Conservation (phyloP, 2,888 invertebrate genomes). For the Dioctria rufipes region DNA sequence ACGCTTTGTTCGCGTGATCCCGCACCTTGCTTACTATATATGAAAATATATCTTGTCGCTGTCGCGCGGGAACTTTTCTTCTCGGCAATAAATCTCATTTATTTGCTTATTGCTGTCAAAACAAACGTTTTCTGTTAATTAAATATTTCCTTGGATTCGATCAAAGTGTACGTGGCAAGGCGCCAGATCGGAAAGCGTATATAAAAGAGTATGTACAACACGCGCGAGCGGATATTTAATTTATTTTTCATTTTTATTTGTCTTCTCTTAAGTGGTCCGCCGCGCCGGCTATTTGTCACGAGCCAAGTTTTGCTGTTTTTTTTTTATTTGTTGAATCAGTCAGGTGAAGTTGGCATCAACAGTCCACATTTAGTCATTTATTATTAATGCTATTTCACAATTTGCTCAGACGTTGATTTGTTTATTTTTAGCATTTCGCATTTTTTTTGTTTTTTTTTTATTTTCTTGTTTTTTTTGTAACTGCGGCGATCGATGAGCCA, state of each 20-base stretch:
- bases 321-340: constrained; percentile 1
- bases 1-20: too few relatives aligned
- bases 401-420: constrained; percentile 28
- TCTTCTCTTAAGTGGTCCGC: not conserved
- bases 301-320: constrained; percentile 14
- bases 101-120: constrained; percentile 35
- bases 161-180: constrained; percentile 43
- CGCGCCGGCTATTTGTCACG: constrained; percentile 39
- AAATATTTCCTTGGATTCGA: constrained; percentile 28
- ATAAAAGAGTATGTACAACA: constrained; percentile 40
- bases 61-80: not conserved
- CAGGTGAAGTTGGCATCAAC: constrained; percentile 28
- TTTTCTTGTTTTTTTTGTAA: constrained; percentile 21
- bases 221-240: constrained; percentile 2
- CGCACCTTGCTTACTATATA: too few relatives aligned
- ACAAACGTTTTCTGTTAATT: constrained; percentile 42
- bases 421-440: constrained; percentile 39
- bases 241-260: not conserved
- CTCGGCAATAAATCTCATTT: constrained; percentile 38
- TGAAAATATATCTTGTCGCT: too few relatives aligned
- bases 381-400: constrained; percentile 42
- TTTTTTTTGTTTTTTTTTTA: constrained; percentile 25
- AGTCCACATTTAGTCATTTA: constrained; percentile 24
- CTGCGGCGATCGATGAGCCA: constrained; percentile 42
- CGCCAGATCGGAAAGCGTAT: constrained; percentile 19